Evolutionary conservation across 2,797 vertebrate species (phyloP).

Genomic region (Sebastes elongatus): DNA sequence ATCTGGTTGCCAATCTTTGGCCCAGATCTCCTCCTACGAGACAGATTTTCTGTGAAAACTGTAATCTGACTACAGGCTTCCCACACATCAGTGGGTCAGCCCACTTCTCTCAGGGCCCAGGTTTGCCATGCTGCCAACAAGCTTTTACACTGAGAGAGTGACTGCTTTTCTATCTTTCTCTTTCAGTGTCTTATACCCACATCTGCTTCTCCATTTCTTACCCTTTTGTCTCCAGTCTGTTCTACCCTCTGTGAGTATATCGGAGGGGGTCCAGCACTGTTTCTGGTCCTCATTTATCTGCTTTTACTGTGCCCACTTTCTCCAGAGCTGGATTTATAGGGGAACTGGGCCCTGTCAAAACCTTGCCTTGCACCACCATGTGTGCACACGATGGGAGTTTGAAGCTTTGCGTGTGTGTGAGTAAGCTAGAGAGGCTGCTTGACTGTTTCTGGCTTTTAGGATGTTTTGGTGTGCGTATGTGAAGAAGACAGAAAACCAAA

Average conservation of each 20-base stretch:
- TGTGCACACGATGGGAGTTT: conserved; percentile 41
- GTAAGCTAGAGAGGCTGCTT: not conserved
- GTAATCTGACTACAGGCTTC: conserved; percentile 31
- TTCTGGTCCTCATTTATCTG: conserved; percentile 63
- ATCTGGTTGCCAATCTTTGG: conserved; percentile 54
- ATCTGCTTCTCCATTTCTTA: conserved; percentile 11
- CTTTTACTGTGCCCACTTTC: conserved; percentile 52
- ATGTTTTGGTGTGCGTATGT: not conserved
- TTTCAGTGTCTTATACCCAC: not conserved
- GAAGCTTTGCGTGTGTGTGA: not conserved
- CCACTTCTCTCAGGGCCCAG: conserved; percentile 21
- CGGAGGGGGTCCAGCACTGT: conserved; percentile 2
- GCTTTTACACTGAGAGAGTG: not conserved
- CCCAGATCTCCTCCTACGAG: conserved; percentile 55
- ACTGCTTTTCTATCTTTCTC: not conserved
- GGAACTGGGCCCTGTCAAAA: conserved; percentile 49
- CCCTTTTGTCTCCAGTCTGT: conserved; percentile 3
- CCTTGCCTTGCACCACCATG: conserved; percentile 3
- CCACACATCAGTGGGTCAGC: conserved; percentile 20
- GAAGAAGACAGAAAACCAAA: not conserved
- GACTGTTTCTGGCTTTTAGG: not conserved
- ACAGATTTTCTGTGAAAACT: conserved; percentile 55
- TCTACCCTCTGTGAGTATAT: not conserved
- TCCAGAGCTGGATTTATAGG: conserved; percentile 60
- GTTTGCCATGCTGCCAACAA: conserved; percentile 14